phyloP scores from a whole-genome alignment of 2,888 invertebrate genomes.

The Dolomedes plantarius region DNA sequence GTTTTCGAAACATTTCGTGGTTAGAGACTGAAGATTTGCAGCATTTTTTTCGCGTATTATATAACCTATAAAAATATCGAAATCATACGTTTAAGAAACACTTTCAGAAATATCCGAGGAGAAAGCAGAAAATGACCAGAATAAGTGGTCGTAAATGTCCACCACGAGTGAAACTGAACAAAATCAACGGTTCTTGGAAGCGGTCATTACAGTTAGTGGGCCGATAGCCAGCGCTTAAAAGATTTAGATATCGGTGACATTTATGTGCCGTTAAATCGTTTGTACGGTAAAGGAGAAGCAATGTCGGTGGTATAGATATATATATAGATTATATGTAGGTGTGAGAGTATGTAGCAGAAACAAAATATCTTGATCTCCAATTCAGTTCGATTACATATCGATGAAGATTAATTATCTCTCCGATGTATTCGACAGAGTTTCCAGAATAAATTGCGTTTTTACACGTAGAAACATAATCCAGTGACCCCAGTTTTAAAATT shows the following conservation, averaged over 20 bases:
- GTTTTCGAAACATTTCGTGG: no score
- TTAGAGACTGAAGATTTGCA: neutral
- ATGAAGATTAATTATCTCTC: no score
- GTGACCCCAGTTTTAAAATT: no score
- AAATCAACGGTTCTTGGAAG: neutral
- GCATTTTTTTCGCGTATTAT: neutral
- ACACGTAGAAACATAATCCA: no score
- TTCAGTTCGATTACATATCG: no score
- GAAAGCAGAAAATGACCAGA: neutral
- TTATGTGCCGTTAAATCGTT: constrained; percentile 62
- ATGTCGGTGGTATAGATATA: no score
- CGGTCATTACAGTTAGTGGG: constrained; percentile 58
- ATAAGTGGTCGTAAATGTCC: constrained; percentile 4
- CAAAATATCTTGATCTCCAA: no score
- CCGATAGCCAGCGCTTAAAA: constrained; percentile 52
- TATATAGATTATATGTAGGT: no score
- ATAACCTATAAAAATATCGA: neutral
- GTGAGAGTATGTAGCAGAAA: no score
- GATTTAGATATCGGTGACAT: constrained; percentile 64
- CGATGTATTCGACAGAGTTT: no score
- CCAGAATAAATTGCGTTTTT: no score
- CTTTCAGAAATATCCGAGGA: neutral
- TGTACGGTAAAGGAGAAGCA: neutral
- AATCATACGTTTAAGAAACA: neutral
- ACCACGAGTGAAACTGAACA: neutral